Evolutionary conservation across 2,797 vertebrate genomes (phyloP).

Genomic region (Myotis myotis): DNA sequence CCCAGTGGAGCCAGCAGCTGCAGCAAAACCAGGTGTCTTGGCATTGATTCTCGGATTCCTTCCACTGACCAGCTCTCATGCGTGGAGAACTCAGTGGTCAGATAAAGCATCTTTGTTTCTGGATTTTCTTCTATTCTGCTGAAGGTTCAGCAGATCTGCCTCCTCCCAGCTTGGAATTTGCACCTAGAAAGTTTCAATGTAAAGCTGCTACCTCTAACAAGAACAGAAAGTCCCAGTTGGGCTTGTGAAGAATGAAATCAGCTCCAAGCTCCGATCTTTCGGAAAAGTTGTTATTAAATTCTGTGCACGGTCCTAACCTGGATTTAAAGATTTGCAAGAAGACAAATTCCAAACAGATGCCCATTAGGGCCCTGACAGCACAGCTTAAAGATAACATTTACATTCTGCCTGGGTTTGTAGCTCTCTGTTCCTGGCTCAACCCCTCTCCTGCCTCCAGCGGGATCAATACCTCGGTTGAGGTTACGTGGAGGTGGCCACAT

Average conservation of each 20-base stretch:
- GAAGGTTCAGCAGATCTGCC: background rate
- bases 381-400: constrained; percentile 86
- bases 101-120: background rate
- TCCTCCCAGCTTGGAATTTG: background rate
- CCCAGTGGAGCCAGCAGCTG: background rate
- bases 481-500: constrained; percentile 89
- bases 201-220: constrained; percentile 30
- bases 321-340: constrained; percentile 78
- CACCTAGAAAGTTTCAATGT: background rate
- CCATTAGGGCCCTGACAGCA: constrained; percentile 71
- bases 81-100: background rate
- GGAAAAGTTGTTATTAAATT: constrained; percentile 81
- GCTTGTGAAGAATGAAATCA: constrained; percentile 52
- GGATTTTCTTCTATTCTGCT: background rate
- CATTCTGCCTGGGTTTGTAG: constrained; percentile 78
- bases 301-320: constrained; percentile 74
- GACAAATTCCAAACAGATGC: constrained; percentile 83
- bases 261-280: constrained; percentile 52
- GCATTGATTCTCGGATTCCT: background rate
- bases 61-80: background rate
- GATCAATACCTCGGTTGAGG: constrained; percentile 93
- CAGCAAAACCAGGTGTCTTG: background rate
- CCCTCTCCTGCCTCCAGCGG: constrained; percentile 79
- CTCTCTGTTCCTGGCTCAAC: constrained; percentile 79
- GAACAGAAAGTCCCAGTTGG: constrained; percentile 47